Conservation (phyloP, 2,888 invertebrate species). For the Meteorus colon region DNA sequence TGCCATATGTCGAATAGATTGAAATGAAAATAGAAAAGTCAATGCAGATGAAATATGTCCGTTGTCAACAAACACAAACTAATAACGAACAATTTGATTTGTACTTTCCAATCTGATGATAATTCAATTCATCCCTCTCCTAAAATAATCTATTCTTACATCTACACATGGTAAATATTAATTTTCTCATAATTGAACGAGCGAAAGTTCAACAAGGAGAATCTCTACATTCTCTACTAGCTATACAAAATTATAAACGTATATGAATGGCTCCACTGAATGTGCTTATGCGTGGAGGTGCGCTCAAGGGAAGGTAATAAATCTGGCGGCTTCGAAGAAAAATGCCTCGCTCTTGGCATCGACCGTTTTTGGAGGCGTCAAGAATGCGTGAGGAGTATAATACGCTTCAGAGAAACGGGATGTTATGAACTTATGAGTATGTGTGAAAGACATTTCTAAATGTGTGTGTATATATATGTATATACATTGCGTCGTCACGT, state of each 20-base stretch:
- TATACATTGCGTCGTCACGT: neutral
- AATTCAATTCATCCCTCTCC: neutral
- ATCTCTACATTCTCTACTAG: neutral
- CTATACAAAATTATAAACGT: neutral
- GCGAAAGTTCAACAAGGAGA: neutral
- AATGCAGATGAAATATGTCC: neutral
- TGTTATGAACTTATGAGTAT: conserved; percentile 28
- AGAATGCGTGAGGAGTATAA: conserved; percentile 36
- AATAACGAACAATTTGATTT: neutral
- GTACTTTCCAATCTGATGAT: neutral
- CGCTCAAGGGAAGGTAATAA: conserved; percentile 46
- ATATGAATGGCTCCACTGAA: neutral
- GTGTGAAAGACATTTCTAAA: conserved; percentile 30
- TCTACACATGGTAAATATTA: neutral
- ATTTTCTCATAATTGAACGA: neutral
- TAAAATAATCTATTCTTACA: neutral
- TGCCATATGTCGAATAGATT: neutral
- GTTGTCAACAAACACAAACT: neutral
- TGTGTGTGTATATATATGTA: neutral
- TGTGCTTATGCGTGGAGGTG: neutral
- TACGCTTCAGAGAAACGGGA: conserved; percentile 28
- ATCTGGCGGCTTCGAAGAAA: conserved; percentile 46
- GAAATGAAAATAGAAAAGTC: neutral
- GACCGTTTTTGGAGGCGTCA: conserved; percentile 22
- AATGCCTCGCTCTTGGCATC: conserved; percentile 20